These are phyloP conservation scores for Frankliniella fusca DNA, from an alignment of 2,888 invertebrate species.

Conservation along the genomic window DNA sequence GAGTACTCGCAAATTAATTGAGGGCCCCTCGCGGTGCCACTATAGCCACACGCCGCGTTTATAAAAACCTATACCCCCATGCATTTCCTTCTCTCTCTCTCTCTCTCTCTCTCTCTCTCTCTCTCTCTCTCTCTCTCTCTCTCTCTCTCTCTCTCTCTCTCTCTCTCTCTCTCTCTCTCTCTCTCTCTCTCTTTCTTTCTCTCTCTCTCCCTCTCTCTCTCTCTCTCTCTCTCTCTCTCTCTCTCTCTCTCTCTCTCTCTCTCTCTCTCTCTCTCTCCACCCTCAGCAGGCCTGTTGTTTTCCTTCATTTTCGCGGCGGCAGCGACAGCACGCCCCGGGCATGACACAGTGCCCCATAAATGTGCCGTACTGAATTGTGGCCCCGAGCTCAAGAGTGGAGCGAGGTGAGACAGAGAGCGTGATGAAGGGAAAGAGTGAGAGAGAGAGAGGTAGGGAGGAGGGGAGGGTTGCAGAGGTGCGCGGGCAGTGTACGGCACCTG, in stretches of 20 bases:
- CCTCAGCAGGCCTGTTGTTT: neutral
- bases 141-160: constrained; percentile 35
- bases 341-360: neutral
- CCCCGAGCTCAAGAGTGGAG: neutral
- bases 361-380: neutral
- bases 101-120: neutral
- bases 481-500: too few species aligned
- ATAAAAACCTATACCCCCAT: too few species aligned
- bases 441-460: constrained; percentile 8
- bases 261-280: constrained; percentile 21
- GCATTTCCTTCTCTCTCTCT: constrained; percentile 24
- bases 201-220: constrained; percentile 33
- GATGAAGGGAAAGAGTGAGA: constrained; percentile 2
- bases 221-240: constrained; percentile 33
- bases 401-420: neutral
- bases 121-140: constrained; percentile 32
- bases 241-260: constrained; percentile 31
- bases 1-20: too few species aligned
- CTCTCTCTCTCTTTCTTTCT: constrained; percentile 31
- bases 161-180: too few species aligned
- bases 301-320: neutral
- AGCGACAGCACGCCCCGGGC: neutral
- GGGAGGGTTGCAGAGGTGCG: neutral
- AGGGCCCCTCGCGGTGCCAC: too few species aligned
- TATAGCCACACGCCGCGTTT: too few species aligned